Percentiles rank a stretch among this genome's conserved stretches.
These are phyloP conservation scores for Phyllotreta cruciferae DNA, from an alignment of 2,888 invertebrate genomes.

Conservation along the genomic window DNA sequence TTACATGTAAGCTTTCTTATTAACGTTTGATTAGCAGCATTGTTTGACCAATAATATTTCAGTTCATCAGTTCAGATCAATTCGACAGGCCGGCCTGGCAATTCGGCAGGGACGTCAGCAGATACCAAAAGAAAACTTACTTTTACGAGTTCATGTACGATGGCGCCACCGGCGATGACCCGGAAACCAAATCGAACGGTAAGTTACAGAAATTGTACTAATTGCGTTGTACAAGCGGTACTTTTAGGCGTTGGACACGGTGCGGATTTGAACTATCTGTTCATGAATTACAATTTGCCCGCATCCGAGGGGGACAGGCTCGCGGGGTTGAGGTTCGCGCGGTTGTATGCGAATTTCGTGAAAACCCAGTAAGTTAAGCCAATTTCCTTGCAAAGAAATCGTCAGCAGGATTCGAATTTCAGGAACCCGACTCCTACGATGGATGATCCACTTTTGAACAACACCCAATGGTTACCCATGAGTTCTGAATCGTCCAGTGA, in stretches of 20 bases:
- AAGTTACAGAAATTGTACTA: too few relatives aligned
- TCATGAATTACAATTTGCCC: neutral
- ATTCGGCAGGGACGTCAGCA: neutral
- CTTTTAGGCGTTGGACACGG: conserved; percentile 6
- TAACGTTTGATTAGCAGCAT: too few relatives aligned
- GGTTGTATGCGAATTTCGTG: conserved; percentile 2
- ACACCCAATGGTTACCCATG: neutral
- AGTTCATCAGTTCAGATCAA: conserved; percentile 7
- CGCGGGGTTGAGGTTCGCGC: neutral
- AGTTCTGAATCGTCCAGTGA: too few relatives aligned
- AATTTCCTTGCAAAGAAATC: neutral
- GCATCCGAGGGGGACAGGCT: neutral
- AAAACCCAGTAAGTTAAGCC: neutral
- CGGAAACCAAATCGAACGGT: too few relatives aligned
- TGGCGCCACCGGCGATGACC: neutral
- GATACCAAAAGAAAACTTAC: neutral
- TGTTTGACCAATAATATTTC: neutral
- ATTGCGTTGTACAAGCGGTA: too few relatives aligned
- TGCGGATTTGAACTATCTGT: neutral
- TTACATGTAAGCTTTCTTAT: too few relatives aligned
- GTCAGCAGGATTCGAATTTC: neutral
- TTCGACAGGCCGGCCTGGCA: neutral
- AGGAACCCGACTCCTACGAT: neutral
- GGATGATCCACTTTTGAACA: neutral
- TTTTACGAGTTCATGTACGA: neutral